Evolutionary conservation across 2,113 vertebrate species (phyloP).

Genomic region (Pica pica): DNA sequence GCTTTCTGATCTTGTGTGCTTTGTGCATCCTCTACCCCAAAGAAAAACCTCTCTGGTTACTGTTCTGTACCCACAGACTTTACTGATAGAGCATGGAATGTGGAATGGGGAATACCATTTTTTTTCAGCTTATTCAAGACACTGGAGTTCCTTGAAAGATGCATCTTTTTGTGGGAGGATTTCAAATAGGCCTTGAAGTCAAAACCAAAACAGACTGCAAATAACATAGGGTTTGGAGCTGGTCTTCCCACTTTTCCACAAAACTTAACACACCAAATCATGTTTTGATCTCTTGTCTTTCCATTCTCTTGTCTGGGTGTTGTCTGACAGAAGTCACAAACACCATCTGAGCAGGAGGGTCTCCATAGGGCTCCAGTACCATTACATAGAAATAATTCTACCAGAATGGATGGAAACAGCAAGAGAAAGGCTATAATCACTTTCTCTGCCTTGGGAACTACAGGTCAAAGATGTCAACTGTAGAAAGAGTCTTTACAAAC

Average conservation of each 20-base stretch:
- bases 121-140: not conserved
- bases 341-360: not conserved
- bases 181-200: conserved; percentile 65
- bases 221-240: not conserved
- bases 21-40: not conserved
- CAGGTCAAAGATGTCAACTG: not conserved
- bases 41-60: not conserved
- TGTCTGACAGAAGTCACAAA: not conserved
- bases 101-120: not conserved
- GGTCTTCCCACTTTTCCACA: not conserved
- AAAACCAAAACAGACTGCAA: conserved; percentile 51
- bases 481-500: not conserved
- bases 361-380: not conserved
- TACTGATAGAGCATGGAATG: not conserved
- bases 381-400: not conserved
- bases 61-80: not conserved
- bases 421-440: not conserved
- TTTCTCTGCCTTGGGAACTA: not conserved
- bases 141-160: conserved; percentile 26
- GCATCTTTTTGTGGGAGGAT: conserved; percentile 46
- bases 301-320: not conserved
- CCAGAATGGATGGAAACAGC: not conserved
- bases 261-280: not conserved
- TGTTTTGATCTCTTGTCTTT: not conserved
- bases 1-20: not conserved